Evolutionary conservation across 2,888 invertebrate genomes (phyloP), one percentile per base, ranked within the genome.

Genomic region (Melolontha melolontha): DNA sequence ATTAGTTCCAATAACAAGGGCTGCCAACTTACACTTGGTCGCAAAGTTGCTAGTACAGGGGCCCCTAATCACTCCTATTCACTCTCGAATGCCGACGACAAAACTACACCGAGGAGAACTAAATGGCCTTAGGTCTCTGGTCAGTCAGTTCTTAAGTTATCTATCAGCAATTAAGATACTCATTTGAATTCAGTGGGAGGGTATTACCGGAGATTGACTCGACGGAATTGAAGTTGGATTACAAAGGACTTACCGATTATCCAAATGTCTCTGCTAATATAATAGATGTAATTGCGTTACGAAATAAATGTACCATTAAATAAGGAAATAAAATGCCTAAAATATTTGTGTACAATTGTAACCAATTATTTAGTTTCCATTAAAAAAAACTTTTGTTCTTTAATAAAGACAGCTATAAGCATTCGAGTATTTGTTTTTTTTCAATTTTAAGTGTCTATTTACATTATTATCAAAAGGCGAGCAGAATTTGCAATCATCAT

Each of bases 1-100:
- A 81, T 80, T 80, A 81, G 80, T 80, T 81, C 79, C 78, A 79
- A 80, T 79, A 80, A 80, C 80, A 79, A 72, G 73, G 73, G 74
- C 71, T 69, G 68, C 67, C 66, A 70, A 72, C 67, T 72, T 71
- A 68, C 70, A 66, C 68, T 63, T 51, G 29, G 40, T 27, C 68
- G 68, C 44, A 57, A 64, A 65, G 65, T 64, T 65, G 57, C 44
- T 17, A 16, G 52, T 64, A 57, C 62, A 47, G 65, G 52, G 65
- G 50, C 29, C 59, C 77, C 78, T 80, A 81, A 80, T 81, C 80
- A 80, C 77, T 76, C 74, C 80, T 79, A 81, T 80, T 81, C 80
- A 79, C 69, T 67, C 67, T 44, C 44, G 44, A 39, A 29, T 55
- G 54, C 55, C 66, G 73, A 71, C 71, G 70, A 70, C 72, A 74